These are phyloP conservation scores for Sinocyclocheilus grahami DNA, from an alignment of 2,113 vertebrate species.

Conservation along the genomic window DNA sequence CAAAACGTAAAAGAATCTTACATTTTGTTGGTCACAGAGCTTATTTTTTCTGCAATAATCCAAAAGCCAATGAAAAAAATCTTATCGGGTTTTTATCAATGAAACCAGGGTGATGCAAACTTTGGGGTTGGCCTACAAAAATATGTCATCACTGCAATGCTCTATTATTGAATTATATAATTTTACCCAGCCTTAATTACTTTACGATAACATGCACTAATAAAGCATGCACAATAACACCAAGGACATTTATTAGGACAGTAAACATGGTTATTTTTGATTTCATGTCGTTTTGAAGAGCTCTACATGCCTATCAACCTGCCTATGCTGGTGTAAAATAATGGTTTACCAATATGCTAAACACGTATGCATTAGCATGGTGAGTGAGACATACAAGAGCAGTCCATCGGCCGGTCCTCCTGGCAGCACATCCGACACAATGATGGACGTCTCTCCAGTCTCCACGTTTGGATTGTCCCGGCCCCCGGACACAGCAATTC, in stretches of 20 bases:
- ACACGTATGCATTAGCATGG: neutral
- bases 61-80: too few relatives aligned
- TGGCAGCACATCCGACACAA: conserved; percentile 90
- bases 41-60: too few relatives aligned
- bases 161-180: too few relatives aligned
- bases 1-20: too few relatives aligned
- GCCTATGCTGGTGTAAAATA: conserved; percentile 5
- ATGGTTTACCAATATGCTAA: neutral
- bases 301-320: neutral
- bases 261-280: neutral
- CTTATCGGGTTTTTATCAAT: too few relatives aligned
- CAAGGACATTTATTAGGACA: neutral
- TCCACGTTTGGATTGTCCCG: conserved; percentile 94
- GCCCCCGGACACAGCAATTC: conserved; percentile 93
- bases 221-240: neutral
- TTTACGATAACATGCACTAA: too few relatives aligned
- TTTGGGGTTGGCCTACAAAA: too few relatives aligned
- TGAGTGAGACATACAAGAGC: conserved; percentile 80
- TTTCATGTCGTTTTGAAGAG: neutral
- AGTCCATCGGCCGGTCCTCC: conserved; percentile 91
- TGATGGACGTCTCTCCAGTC: conserved; percentile 91
- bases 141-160: too few relatives aligned
- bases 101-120: too few relatives aligned
- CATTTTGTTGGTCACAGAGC: too few relatives aligned
- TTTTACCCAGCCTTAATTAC: too few relatives aligned